A percentile compares a stretch with the other conserved stretches of the same genome.
These are phyloP conservation scores for Stratiomys singularior DNA, from an alignment of 2,888 invertebrate genomes.

Conservation along the genomic window DNA sequence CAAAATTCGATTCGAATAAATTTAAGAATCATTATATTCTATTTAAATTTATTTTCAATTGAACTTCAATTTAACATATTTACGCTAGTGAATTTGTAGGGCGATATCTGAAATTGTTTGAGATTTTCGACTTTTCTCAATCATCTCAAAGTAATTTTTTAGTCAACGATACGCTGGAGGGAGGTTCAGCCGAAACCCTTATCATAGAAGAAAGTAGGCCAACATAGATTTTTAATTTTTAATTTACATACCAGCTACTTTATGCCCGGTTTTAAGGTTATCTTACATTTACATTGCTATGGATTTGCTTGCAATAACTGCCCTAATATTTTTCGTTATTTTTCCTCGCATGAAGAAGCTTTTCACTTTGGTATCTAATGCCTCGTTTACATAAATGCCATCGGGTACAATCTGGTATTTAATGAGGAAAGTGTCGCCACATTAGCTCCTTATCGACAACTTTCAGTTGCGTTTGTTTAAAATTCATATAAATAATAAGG, in stretches of 20 bases:
- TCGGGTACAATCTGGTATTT: not conserved
- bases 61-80: slow-evolving; percentile 53
- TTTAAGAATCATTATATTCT: not conserved
- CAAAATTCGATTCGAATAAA: slow-evolving; percentile 22
- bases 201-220: no score
- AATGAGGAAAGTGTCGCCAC: not conserved
- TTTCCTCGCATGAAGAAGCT: slow-evolving; percentile 38
- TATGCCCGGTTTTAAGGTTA: slow-evolving; percentile 46
- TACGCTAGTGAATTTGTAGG: slow-evolving; percentile 53
- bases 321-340: slow-evolving; percentile 50
- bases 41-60: slow-evolving; percentile 20
- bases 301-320: slow-evolving; percentile 44
- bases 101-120: no score
- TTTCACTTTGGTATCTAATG: slow-evolving; percentile 63
- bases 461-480: not conserved
- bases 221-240: not conserved
- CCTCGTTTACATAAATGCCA: slow-evolving; percentile 58
- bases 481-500: not conserved
- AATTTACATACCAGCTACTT: slow-evolving; percentile 31
- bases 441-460: not conserved
- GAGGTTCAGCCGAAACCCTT: no score
- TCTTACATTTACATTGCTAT: slow-evolving; percentile 32
- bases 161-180: no score
- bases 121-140: no score
- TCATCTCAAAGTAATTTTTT: no score